Evolutionary conservation across 2,797 vertebrate genomes (phyloP), one percentile per base, ranked within the genome.

Genomic region (Myotis myotis): DNA sequence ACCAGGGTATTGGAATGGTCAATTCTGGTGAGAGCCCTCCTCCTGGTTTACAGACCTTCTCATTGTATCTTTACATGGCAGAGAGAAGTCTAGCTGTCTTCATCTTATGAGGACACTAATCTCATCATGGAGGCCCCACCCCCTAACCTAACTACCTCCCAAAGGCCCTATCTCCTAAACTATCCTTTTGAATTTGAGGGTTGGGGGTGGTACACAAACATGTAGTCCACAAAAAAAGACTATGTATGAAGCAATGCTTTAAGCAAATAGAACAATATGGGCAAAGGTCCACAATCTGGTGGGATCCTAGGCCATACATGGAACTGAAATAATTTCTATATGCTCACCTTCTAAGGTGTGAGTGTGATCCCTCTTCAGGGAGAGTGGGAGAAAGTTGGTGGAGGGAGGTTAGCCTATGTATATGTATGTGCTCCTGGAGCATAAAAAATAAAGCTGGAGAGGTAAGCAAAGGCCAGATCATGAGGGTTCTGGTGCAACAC

Each of bases 241-340:
- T 62, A 17, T 49, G 12, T 62, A 53, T 78, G 53, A 90, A 88
- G 74, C 7, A 70, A 36, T 53, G 74, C 86, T 96, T 92, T 79
- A 82, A 93, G 47, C 47, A 84, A 68, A 87, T 68, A 57, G 78
- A 76, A 87, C n/a, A 68, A 38, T 9, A 30, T 72, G 81, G 89
- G 17, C 93, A 95, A 96, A 94, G 84, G 11, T 33, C 62, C 78
- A 80, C 55, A 70, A 25, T 79, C 64, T 95, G 19, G 44, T 64
- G 74, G 49, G 47, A 89, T 44, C 23, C 68, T 44, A 51, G 72
- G 38, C 57, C 33, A 62, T 47, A 81, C 44, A 71, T 47, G 38
- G 68, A 78, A 33, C n/a, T 23, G 13, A 86, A 79, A 79, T 88
- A 25, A 53, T 83, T 64, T 91, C 76, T 81, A 79, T 71, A 60